These are phyloP conservation scores for Luperina nickerlii DNA, from an alignment of 2,888 invertebrate genomes.

Conservation along the genomic window DNA sequence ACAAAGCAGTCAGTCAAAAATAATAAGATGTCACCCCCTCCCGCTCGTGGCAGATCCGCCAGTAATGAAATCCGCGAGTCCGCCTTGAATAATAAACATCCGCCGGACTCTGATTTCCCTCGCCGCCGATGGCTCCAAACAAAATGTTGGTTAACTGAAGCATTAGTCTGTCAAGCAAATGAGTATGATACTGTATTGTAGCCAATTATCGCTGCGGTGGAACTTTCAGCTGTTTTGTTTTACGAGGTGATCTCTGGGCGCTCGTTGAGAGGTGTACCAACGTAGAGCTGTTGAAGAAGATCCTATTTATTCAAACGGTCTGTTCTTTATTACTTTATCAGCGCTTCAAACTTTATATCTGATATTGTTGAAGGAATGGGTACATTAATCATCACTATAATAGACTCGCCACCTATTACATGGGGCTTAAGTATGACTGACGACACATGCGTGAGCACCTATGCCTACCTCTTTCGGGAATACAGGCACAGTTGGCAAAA, in stretches of 20 bases:
- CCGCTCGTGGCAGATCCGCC: constrained; percentile 55
- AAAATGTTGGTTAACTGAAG: constrained; percentile 63
- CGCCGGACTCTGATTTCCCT: constrained; percentile 80
- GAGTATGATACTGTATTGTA: constrained; percentile 59
- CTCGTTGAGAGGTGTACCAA: constrained; percentile 31
- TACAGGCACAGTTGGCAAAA: background rate
- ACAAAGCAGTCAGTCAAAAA: constrained; percentile 63
- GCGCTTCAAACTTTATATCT: background rate
- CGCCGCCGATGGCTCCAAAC: constrained; percentile 73
- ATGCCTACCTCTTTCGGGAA: background rate
- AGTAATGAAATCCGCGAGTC: constrained; percentile 74
- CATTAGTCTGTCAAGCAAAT: constrained; percentile 65
- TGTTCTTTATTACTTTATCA: constrained; percentile 10
- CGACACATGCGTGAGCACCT: background rate
- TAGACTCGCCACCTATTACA: background rate
- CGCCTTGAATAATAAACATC: constrained; percentile 81
- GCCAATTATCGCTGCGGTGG: constrained; percentile 58
- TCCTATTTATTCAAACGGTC: constrained; percentile 27
- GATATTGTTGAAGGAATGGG: background rate
- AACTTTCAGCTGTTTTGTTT: constrained; percentile 51
- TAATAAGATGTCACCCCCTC: constrained; percentile 67
- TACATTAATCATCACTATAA: background rate
- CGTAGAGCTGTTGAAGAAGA: constrained; percentile 18
- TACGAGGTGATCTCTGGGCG: constrained; percentile 45
- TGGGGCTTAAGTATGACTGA: background rate